Conservation (phyloP, 2,797 vertebrate species). For the Clarias laeviceps region DNA sequence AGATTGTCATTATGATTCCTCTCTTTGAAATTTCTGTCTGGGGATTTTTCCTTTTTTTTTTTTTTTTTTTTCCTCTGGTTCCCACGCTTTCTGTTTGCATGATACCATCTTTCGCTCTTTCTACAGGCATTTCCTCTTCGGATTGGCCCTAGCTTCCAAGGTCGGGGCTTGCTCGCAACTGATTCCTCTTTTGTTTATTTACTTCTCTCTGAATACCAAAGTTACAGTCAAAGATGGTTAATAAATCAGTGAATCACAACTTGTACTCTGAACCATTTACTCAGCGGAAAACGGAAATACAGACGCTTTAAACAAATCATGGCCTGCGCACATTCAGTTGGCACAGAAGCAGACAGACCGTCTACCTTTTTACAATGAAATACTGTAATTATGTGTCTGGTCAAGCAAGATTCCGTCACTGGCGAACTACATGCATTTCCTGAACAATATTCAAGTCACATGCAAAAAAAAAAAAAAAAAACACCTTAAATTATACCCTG, state of each 20-base stretch:
- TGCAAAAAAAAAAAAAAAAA: neutral
- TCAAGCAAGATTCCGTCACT: conserved; percentile 39
- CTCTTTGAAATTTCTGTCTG: conserved; percentile 46
- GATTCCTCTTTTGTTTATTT: conserved; percentile 26
- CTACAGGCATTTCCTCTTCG: conserved; percentile 45
- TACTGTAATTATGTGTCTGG: conserved; percentile 51
- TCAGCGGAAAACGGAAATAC: neutral
- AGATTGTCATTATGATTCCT: conserved; percentile 40
- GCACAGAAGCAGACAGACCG: conserved; percentile 36
- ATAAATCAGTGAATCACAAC: conserved; percentile 21
- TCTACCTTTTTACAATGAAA: conserved; percentile 32
- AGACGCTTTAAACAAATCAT: neutral
- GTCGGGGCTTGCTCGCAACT: conserved; percentile 21
- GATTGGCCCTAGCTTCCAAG: conserved; percentile 26
- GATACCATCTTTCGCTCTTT: conserved; percentile 50
- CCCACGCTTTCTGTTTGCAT: conserved; percentile 53
- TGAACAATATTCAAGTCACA: conserved; percentile 26
- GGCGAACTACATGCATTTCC: neutral
- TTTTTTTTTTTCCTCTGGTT: conserved; percentile 33
- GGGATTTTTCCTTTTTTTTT: conserved; percentile 35
- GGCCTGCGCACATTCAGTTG: neutral
- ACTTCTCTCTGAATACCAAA: conserved; percentile 7
- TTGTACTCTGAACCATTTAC: neutral
- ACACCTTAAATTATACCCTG: conserved; percentile 22
- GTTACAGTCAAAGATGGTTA: conserved; percentile 3